Evolutionary conservation across 2,888 invertebrate species (phyloP), one percentile per base, ranked within the genome.

Genomic region (Dicyrtomina minuta): DNA sequence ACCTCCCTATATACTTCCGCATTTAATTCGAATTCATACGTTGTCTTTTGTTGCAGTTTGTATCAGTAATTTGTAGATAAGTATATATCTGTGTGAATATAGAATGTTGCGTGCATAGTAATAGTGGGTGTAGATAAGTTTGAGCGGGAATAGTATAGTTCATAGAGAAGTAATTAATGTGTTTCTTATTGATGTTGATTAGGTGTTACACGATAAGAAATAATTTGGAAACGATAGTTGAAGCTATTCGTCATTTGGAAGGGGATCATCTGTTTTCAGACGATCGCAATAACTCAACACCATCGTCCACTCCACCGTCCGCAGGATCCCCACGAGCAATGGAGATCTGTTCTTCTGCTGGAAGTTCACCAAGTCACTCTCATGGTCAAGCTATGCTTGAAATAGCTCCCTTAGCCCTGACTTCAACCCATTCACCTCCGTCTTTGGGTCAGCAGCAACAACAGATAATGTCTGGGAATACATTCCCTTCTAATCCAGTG

Each of bases 151-250:
- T n/a, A n/a, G n/a, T n/a, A n/a, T n/a, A n/a, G n/a, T n/a, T n/a
- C n/a, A n/a, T n/a, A 46, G 20, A 46, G n/a, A 46, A 46, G 46
- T 17, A 46, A n/a, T 46, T 3, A 17, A 46, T 46, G 10, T 12
- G 46, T 46, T 46, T 6, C 4, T 46, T n/a, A 8, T 33, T 33
- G 3, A 8, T n/a, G 20, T 60, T 60, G 46, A 15, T 71, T 68
- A 78, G 76, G 70, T 75, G 72, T 59, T 74, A 88, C 76, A 91
- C 91, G 64, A 93, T 94, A 74, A 89, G 95, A 67, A 94, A 96
- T 82, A 97, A 96, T 83, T 86, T 99, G 79, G 96, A 98, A 83
- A 97, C 97, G 15, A 97, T 99, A 77, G 96, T 98, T 46, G 97
- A 98, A 83, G 99, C 99, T 68, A 98, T 99, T 80, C 89, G 96